Evolutionary conservation across 1,140 invertebrate species (phyloP), one percentile per base, ranked within the genome.

Genomic region (Ostrea denselamellosa): DNA sequence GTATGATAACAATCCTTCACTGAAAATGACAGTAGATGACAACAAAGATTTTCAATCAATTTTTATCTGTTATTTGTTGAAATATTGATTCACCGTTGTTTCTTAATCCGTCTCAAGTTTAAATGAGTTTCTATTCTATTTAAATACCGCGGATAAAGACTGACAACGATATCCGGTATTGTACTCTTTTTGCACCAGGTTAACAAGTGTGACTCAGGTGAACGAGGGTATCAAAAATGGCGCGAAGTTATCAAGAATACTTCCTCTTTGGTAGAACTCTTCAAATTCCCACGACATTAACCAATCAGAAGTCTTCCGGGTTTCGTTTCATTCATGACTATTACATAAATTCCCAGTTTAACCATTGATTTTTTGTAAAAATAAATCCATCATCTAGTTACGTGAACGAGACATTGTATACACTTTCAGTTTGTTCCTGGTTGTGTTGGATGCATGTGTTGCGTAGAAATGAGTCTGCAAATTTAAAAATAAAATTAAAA

Each of bases 251-350:
- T 62, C 17, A 17, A 62, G 58, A n/a, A 62, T 34, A 77, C 68
- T 77, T 77, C 68, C 68, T 77, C 68, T 9, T 77, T 77, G 22
- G 8, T 9, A 9, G 68, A 77, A 77, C 68, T 77, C 68, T 77
- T 77, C 68, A 77, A 77, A 77, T 77, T 77, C 68, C 68, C 68
- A 77, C 68, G 28, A 12, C 68, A 77, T 77, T 77, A 25, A 77
- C 68, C 68, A 77, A 77, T 77, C 68, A 77, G 10, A 77, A 77
- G 14, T 77, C 68, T 77, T 77, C 68, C 68, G 68, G 68, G 68
- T 77, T 77, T 25, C 14, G 25, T 8, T 77, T 14, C 68, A 77
- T 77, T 77, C 68, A 77, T 77, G 0, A 77, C 25, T 77, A 25
- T 34, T 28, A 4, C 22, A 28, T 4, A 77, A 25, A 28, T 34